A percentile compares a stretch with the other conserved stretches of the same genome.
Conservation (phyloP, 2,888 invertebrate genomes). For the Ectemnius continuus region DNA sequence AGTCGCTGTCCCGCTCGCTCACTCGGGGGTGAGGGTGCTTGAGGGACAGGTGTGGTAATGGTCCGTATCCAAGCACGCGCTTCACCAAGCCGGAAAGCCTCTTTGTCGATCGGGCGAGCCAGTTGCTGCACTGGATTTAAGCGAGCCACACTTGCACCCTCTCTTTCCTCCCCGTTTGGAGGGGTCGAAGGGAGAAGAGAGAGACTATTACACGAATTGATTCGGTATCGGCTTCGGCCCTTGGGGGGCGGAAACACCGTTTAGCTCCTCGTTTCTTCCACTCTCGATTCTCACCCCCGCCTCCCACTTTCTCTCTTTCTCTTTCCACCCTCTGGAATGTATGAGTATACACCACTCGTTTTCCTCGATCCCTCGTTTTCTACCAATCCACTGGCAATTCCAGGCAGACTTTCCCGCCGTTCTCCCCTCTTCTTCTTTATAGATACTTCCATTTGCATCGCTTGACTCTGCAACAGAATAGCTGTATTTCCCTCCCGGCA, state of each 20-base stretch:
- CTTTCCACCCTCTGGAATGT: neutral
- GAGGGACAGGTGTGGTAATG: constrained; percentile 76
- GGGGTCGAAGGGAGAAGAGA: constrained; percentile 33
- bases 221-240: constrained; percentile 67
- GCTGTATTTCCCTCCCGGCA: too few relatives aligned
- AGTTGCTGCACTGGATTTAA: constrained; percentile 63
- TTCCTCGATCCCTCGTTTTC: constrained; percentile 17
- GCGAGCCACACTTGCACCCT: constrained; percentile 43
- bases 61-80: constrained; percentile 66
- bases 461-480: too few relatives aligned
- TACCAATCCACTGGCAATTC: neutral
- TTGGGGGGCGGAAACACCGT: constrained; percentile 66
- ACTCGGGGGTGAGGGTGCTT: constrained; percentile 49
- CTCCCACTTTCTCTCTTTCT: constrained; percentile 7
- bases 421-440: too few relatives aligned
- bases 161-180: constrained; percentile 14
- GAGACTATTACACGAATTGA: constrained; percentile 76
- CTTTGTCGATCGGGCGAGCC: constrained; percentile 19
- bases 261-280: constrained; percentile 73
- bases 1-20: constrained; percentile 15
- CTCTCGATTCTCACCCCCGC: constrained; percentile 9
- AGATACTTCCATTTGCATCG: too few relatives aligned
- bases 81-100: constrained; percentile 23
- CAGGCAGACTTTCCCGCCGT: too few relatives aligned
- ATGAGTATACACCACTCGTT: neutral